These are phyloP conservation scores for Lasioglossum oenotherae DNA, from an alignment of 2,888 invertebrate genomes.

Conservation along the genomic window DNA sequence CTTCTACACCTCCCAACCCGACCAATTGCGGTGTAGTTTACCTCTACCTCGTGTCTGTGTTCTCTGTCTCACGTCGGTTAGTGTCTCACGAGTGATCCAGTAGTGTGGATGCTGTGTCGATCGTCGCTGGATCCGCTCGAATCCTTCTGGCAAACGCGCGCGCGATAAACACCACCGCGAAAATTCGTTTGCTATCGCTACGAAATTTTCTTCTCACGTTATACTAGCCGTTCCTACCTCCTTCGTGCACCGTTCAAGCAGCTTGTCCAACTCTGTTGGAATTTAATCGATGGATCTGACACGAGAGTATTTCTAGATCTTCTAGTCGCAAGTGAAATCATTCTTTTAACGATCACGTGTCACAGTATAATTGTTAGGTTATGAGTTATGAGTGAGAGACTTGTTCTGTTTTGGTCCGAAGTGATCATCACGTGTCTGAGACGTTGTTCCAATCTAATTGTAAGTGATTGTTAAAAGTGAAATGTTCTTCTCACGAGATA, in stretches of 20 bases:
- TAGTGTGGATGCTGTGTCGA: slow-evolving; percentile 69
- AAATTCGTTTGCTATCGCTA: not conserved
- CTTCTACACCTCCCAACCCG: slow-evolving; percentile 65
- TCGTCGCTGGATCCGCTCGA: slow-evolving; percentile 34
- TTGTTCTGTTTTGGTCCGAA: too few species aligned
- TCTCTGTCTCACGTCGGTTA: slow-evolving; percentile 77
- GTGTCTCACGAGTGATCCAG: slow-evolving; percentile 79
- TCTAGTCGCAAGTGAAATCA: too few species aligned
- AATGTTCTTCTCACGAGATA: not conserved
- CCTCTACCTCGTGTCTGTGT: slow-evolving; percentile 73
- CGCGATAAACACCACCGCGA: not conserved
- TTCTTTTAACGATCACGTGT: not conserved
- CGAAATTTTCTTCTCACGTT: not conserved
- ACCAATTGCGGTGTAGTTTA: slow-evolving; percentile 74
- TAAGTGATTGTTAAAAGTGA: not conserved
- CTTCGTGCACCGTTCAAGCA: not conserved
- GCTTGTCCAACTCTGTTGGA: not conserved
- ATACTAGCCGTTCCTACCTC: not conserved
- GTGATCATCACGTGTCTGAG: too few species aligned
- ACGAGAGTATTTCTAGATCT: too few species aligned
- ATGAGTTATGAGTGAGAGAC: too few species aligned
- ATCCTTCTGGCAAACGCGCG: not conserved
- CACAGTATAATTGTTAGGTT: too few species aligned
- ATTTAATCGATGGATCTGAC: not conserved
- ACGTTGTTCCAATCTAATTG: too few species aligned